Base-by-base conservation (phyloP, 2,888 invertebrate genomes). In the Netelia melanura region DNA sequence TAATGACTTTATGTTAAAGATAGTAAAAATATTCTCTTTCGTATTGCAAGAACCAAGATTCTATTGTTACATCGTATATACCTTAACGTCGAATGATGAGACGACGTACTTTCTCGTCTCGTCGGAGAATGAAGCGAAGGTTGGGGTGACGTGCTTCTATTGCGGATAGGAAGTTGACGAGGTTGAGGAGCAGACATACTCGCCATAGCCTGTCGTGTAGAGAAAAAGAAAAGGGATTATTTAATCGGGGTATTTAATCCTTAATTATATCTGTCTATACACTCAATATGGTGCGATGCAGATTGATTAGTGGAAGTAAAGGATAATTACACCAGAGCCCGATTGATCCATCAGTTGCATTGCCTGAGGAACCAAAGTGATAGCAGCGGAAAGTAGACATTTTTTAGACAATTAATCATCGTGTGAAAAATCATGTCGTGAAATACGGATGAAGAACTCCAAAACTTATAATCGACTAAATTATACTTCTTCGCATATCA, bases 271-370 rank as follows among this genome's bases (percentile, higher is more conserved):
- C 30, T 30, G 30, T 30, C 3, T 30, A 30, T 30, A 30, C 30
- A 30, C 30, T 30, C 30, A 30, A 30, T 30, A 30, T 30, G 30
- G 30, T 30, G 30, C 30, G 30, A 30, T 30, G 30, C 30, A 30
- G 30, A 30, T 30, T 30, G 30, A 30, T 5, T 30, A 56, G 56
- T 17, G n/a, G 21, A 62, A 83, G 78, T 64, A 30, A 30, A 56
- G 94, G 92, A 97, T 97, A 97, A 96, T 97, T 97, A 97, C 97
- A 96, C 97, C 96, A 95, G 96, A 96, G 96, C 97, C 97, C 95
- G 96, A 96, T 96, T 97, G 96, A 95, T 97, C 97, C 97, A 97
- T 97, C 94, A 97, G 97, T 96, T 97, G 97, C 97, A 97, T 97
- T 95, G 97, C 97, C 97, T 98, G 96, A 95, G 94, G 92, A 91